These are phyloP conservation scores for Ovis canadensis DNA, from an alignment of 2,113 vertebrate species.

Conservation along the genomic window DNA sequence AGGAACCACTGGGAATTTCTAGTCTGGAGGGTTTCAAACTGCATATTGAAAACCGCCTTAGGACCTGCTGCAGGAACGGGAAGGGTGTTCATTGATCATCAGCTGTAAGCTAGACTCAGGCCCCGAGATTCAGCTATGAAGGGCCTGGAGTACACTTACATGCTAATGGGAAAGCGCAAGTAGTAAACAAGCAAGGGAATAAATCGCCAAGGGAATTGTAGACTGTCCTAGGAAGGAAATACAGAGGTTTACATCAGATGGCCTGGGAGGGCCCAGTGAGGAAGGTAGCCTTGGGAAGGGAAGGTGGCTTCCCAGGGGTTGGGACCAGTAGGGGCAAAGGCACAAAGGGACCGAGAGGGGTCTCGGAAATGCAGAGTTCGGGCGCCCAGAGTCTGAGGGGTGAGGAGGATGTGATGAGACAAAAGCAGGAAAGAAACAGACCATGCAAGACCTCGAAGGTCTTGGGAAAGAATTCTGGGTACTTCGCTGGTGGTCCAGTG, in stretches of 20 bases:
- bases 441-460: too few relatives aligned
- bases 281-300: background rate
- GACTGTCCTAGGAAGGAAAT: background rate
- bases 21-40: background rate
- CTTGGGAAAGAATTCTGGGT: background rate
- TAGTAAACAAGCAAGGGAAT: background rate
- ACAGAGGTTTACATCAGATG: background rate
- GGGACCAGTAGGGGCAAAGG: background rate
- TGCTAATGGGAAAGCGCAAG: background rate
- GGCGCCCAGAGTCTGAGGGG: background rate
- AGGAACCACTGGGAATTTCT: background rate
- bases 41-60: background rate
- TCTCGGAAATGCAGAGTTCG: background rate
- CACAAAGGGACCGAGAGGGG: background rate
- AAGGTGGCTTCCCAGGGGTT: background rate
- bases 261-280: background rate
- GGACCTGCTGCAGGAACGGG: background rate
- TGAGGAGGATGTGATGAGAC: background rate
- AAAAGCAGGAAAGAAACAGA: background rate
- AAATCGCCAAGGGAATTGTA: background rate
- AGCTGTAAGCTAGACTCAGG: background rate
- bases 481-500: background rate
- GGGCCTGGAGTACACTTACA: background rate
- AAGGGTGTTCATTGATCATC: background rate
- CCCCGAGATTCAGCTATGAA: background rate